These are phyloP conservation scores for Anseranas semipalmata DNA, from an alignment of 2,113 vertebrate species.

Conservation along the genomic window DNA sequence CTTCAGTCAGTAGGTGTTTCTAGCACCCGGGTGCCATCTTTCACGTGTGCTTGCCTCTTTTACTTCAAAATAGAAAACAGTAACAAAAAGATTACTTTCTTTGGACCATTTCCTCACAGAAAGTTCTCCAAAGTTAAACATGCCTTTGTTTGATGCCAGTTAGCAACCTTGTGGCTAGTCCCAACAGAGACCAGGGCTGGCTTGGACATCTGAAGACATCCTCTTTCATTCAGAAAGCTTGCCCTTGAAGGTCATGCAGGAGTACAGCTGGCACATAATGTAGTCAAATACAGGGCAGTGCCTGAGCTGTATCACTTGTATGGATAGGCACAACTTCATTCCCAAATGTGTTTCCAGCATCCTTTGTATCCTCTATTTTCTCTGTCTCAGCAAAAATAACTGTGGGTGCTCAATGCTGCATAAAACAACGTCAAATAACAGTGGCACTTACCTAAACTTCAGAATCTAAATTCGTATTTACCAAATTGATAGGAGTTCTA, in stretches of 20 bases:
- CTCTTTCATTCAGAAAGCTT: neutral
- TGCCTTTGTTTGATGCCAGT: neutral
- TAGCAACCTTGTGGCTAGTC: neutral
- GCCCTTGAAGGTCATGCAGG: neutral
- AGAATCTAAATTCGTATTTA: neutral
- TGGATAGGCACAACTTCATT: neutral
- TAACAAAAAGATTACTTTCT: neutral
- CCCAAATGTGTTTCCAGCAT: neutral
- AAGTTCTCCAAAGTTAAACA: neutral
- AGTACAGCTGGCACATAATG: neutral
- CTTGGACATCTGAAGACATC: neutral
- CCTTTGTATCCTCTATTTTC: neutral
- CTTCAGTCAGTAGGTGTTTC: neutral
- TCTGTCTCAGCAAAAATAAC: neutral
- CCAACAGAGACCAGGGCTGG: neutral
- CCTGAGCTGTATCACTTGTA: neutral
- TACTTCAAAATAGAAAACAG: neutral
- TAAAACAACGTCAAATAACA: neutral
- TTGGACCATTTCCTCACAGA: neutral
- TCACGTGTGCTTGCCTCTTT: neutral
- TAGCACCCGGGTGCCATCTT: neutral
- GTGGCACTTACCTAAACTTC: neutral
- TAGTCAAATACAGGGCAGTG: neutral
- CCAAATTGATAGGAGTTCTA: neutral
- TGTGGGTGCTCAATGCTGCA: neutral